Base-by-base conservation (phyloP, 2,888 invertebrate species). In the Tipula confusa region DNA sequence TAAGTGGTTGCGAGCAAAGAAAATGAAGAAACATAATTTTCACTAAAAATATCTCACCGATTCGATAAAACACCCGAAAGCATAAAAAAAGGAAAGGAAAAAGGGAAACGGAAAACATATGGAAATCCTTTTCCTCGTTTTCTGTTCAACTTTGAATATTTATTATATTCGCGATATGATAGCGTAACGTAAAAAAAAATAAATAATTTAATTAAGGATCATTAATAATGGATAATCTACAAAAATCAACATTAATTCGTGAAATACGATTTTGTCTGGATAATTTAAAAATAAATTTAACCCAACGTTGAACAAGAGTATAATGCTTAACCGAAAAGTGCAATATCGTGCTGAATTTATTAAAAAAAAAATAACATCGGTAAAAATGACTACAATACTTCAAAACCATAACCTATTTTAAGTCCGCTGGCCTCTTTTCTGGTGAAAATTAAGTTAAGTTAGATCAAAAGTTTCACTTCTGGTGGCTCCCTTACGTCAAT, bases 141-240 rank as follows among this genome's bases (percentile, higher is more conserved):
- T 64, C 64, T 24, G 64, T 64, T 64, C 64, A 64, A 64, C 64
- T 24, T 18, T 64, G 64, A 64, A 64, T 64, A 64, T 64, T 64
- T 64, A 64, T 64, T 24, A 64, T 24, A 64, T 9, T 64, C 18
- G 64, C 64, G 43, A 43, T 43, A 43, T 15, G 11, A 7, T 15
- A 43, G 15, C 43, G 15, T 5, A 5, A n/a, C 43, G 13, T 15
- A 43, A n/a, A 43, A 43, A 3, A 43, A 43, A 15, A 15, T 18
- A 18, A 48, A 48, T 18, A 18, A 64, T 64, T 64, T 64, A 64
- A 64, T 64, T 64, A 64, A 64, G 64, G 64, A 64, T 64, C 64
- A 64, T 64, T 64, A 64, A 64, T 64, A 64, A 64, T 9, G 64
- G 64, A 64, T 64, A 64, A 64, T 64, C 64, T 64, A 64, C 9